A percentile compares a stretch with the other conserved stretches of the same genome.
Conservation (phyloP, 2,797 vertebrate species). For the Sylvia borin region DNA sequence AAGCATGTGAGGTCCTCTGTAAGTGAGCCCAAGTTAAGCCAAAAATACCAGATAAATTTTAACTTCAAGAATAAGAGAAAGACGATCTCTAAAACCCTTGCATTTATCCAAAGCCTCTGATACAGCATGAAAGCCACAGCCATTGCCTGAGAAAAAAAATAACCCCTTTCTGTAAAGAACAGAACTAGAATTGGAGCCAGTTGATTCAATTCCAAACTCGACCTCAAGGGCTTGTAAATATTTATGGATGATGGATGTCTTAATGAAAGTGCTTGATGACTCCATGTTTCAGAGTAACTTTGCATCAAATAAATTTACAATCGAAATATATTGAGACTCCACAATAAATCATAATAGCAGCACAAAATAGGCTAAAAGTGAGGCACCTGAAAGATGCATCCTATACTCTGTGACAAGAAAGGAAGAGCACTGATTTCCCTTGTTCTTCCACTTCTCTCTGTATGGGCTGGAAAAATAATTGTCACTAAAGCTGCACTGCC, state of each 20-base stretch:
- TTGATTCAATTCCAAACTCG: neutral
- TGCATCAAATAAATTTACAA: neutral
- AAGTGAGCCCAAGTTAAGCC: neutral
- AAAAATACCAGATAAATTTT: neutral
- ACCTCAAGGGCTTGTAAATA: neutral
- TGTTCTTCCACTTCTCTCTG: neutral
- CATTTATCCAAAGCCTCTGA: neutral
- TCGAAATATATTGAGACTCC: neutral
- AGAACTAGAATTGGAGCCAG: neutral
- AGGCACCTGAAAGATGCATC: accelerated
- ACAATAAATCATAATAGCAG: neutral
- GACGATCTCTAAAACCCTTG: neutral
- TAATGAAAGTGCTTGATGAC: neutral
- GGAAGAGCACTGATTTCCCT: neutral
- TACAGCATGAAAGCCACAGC: neutral
- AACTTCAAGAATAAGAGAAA: neutral
- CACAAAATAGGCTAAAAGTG: neutral
- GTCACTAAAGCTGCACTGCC: neutral
- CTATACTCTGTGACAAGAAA: neutral
- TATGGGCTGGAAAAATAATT: neutral
- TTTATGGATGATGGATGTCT: neutral
- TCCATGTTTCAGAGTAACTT: neutral
- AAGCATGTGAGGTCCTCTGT: neutral
- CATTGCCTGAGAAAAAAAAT: neutral
- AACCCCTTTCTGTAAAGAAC: neutral